phyloP scores from a whole-genome alignment of 1,140 invertebrate genomes.

The Monochamus saltuarius region DNA sequence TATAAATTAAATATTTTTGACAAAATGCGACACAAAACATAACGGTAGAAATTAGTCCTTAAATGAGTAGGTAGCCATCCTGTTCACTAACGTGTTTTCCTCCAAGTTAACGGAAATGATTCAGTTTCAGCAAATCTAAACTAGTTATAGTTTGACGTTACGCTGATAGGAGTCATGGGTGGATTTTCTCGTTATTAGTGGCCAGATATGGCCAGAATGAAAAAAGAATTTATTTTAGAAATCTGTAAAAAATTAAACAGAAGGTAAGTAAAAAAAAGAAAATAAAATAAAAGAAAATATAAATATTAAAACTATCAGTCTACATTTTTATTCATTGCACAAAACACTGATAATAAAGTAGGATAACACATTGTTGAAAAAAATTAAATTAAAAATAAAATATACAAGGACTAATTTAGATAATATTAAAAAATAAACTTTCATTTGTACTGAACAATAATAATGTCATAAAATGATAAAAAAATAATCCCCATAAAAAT shows the following conservation, averaged over 20 bases:
- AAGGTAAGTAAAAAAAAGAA: neutral
- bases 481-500: constrained; percentile 35
- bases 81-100: too few relatives aligned
- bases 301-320: constrained; percentile 45
- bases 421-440: constrained; percentile 41
- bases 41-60: too few relatives aligned
- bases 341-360: constrained; percentile 45
- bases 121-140: too few relatives aligned
- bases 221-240: too few relatives aligned
- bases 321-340: constrained; percentile 47
- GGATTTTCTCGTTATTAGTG: too few relatives aligned
- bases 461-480: constrained; percentile 30
- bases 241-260: neutral
- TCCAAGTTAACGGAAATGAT: too few relatives aligned
- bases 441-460: constrained; percentile 42
- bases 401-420: constrained; percentile 38
- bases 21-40: too few relatives aligned
- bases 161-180: too few relatives aligned
- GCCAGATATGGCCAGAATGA: too few relatives aligned
- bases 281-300: constrained; percentile 30
- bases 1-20: too few relatives aligned
- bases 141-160: too few relatives aligned
- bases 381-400: constrained; percentile 36
- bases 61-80: too few relatives aligned
- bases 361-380: constrained; percentile 33